Evolutionary conservation across 1,140 invertebrate genomes (phyloP).

Genomic region (Campoletis sonorensis): DNA sequence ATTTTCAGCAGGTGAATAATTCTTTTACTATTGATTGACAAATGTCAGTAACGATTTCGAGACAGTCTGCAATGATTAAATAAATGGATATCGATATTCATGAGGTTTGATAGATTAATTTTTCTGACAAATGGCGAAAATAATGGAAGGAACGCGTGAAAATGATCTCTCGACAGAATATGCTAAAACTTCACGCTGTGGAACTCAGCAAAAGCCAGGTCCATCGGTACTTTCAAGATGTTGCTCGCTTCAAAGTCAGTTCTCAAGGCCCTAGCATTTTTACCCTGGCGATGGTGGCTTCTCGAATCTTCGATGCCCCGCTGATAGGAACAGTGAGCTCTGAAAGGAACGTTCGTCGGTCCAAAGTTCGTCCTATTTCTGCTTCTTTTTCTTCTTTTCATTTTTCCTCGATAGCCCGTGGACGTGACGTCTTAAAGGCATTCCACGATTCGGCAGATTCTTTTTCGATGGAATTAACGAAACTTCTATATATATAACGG

Average conservation of each 20-base stretch:
- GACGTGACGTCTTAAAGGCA: slow-evolving; percentile 43
- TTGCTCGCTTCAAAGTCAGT: slow-evolving; percentile 29
- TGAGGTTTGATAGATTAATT: background rate
- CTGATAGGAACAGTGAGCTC: slow-evolving; percentile 38
- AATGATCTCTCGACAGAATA: slow-evolving; percentile 9
- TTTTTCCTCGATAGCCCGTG: slow-evolving; percentile 13
- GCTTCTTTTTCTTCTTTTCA: slow-evolving; percentile 4
- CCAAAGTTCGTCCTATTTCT: slow-evolving; percentile 20
- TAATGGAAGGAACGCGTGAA: background rate
- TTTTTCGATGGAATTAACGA: slow-evolving; percentile 26
- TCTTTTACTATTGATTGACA: background rate
- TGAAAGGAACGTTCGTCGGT: slow-evolving; percentile 24
- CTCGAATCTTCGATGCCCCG: background rate
- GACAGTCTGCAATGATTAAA: background rate
- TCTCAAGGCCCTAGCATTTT: slow-evolving; percentile 25
- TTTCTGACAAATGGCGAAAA: background rate
- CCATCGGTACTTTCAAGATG: background rate
- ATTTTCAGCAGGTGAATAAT: background rate
- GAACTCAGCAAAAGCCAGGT: background rate
- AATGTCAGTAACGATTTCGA: background rate
- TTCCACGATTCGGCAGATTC: slow-evolving; percentile 28
- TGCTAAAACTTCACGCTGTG: background rate
- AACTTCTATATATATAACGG: background rate
- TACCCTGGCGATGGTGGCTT: background rate
- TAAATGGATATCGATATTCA: background rate